Percentiles rank a stretch among this genome's conserved stretches.
phyloP scores from a whole-genome alignment of 2,113 vertebrate genomes.

The Sapajus apella region DNA sequence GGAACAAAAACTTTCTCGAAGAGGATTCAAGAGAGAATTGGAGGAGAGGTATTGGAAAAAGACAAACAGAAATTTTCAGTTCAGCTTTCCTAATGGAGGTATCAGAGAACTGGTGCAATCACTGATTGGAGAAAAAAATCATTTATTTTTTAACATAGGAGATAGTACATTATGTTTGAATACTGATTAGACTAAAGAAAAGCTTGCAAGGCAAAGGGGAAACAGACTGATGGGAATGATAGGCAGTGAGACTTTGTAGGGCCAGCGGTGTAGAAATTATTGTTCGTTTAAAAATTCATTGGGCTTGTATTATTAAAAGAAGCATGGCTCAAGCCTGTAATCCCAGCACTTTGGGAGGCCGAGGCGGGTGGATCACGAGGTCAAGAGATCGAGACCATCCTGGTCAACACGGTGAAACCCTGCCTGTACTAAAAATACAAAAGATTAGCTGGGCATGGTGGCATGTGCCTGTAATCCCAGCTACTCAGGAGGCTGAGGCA shows the following conservation, averaged over 20 bases:
- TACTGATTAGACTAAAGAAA: not conserved
- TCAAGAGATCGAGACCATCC: no score
- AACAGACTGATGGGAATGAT: not conserved
- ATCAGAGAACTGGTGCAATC: not conserved
- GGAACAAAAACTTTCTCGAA: not conserved
- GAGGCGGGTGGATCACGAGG: no score
- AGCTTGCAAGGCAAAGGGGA: not conserved
- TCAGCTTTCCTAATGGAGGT: not conserved
- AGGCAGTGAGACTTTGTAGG: not conserved
- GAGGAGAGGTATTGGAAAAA: not conserved
- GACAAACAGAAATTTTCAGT: not conserved
- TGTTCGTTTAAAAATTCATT: not conserved
- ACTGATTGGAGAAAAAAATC: not conserved
- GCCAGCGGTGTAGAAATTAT: not conserved
- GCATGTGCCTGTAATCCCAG: no score
- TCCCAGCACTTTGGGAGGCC: no score
- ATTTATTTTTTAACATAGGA: not conserved
- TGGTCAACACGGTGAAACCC: no score
- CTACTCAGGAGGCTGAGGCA: no score
- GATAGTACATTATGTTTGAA: not conserved
- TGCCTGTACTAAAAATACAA: no score
- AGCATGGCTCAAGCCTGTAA: no score
- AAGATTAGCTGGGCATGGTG: no score
- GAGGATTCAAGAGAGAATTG: not conserved
- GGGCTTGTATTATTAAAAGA: not conserved